A percentile compares a stretch with the other conserved stretches of the same genome.
phyloP scores from a whole-genome alignment of 2,113 vertebrate genomes.

The Dermatemys mawii region DNA sequence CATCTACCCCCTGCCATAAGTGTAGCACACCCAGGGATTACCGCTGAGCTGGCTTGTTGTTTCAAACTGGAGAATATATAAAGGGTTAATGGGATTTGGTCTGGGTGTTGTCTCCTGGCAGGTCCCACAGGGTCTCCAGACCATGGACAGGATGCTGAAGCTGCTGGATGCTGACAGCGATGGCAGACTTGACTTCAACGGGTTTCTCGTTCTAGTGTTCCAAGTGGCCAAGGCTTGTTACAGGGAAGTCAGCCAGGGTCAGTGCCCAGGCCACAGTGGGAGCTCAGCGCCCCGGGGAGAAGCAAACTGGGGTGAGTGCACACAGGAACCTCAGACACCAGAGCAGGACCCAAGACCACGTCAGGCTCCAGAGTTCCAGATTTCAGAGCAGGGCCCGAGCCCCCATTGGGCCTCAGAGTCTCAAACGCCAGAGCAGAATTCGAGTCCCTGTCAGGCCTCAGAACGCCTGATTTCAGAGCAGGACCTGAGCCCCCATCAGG shows the following conservation, averaged over 20 bases:
- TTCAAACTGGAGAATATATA: not conserved
- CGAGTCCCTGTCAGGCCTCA: too few species aligned
- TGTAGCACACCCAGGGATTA: too few species aligned
- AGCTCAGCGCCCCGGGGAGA: not conserved
- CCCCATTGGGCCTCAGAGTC: too few species aligned
- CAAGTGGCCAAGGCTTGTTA: constrained; percentile 68
- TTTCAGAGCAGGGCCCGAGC: not conserved
- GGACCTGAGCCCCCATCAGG: too few species aligned
- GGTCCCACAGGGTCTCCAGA: constrained; percentile 62
- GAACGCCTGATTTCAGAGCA: too few species aligned
- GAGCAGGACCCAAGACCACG: too few species aligned
- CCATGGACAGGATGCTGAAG: constrained; percentile 51
- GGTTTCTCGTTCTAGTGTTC: constrained; percentile 73
- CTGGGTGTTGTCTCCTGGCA: not conserved
- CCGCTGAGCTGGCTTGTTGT: fast-evolving
- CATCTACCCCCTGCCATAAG: too few species aligned
- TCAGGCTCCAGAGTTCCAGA: too few species aligned
- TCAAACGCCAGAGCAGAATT: too few species aligned
- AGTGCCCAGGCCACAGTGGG: not conserved
- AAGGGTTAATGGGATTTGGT: not conserved
- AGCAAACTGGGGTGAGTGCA: not conserved
- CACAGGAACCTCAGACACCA: fast-evolving
- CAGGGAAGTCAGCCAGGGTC: constrained; percentile 28
- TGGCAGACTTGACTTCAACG: constrained; percentile 59
- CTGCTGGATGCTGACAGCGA: constrained; percentile 64